Evolutionary conservation across 1,140 invertebrate genomes (phyloP), one percentile per base, ranked within the genome.

Genomic region (Charaxes varanes): DNA sequence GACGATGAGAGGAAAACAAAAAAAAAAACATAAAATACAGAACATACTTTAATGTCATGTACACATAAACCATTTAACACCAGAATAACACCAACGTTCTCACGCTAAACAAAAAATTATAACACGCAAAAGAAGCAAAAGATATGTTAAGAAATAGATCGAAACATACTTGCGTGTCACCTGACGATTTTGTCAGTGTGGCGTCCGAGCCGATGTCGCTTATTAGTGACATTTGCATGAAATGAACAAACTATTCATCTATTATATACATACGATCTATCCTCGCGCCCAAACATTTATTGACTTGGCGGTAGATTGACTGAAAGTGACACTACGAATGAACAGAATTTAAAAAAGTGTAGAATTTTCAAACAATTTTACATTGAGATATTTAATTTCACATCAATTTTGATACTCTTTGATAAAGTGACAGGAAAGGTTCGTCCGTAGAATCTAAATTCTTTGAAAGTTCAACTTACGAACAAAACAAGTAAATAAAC

Each of bases 231-330:
- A 82, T 73, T 80, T 79, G 78, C 78, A 82, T 82, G 76, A 82
- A 80, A 80, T 82, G 73, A 70, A 82, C 76, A 80, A 82, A 82
- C 78, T 82, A 80, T 80, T 72, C 67, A 72, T 67, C 77, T 79
- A 77, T 73, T 71, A 69, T 64, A 60, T 61, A 65, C 36, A 51
- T 40, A 50, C 52, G 37, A 19, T 34, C 52, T 42, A 38, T 26
- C 37, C 41, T 19, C 24, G 26, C 19, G 17, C 8, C 23, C 6
- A 13, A 15, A 42, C 6, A 7, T 7, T 14, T 14, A 31, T 44
- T 32, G 21, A 44, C 42, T 44, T 44, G 42, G 33, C 33, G 33
- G 41, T 12, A 35, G 27, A 44, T 37, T 16, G 18, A 6, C 11
- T 17, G 11, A 13, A 31, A 10, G 22, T 23, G 18, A 31, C 10